A percentile compares a stretch with the other conserved stretches of the same genome.
These are phyloP conservation scores for Rachycentron canadum DNA, from an alignment of 2,797 vertebrate genomes.

Conservation along the genomic window DNA sequence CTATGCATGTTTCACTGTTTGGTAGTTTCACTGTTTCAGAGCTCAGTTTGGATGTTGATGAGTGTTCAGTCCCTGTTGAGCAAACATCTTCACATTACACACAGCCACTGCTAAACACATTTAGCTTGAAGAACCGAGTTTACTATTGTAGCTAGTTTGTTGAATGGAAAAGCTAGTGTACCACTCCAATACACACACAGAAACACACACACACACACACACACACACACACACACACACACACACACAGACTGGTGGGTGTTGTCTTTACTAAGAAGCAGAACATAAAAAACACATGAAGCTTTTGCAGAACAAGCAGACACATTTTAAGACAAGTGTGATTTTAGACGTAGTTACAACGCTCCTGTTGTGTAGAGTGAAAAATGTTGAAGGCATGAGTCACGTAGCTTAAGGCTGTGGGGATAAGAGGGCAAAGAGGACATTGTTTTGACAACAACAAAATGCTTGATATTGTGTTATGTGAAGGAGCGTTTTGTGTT, in stretches of 20 bases:
- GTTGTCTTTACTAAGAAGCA: slow-evolving; percentile 17
- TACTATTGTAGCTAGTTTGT: no score
- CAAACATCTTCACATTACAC: not conserved
- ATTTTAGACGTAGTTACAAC: not conserved
- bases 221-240: slow-evolving; percentile 1
- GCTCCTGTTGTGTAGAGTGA: slow-evolving; percentile 25
- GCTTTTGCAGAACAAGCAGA: slow-evolving; percentile 8
- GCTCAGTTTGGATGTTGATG: not conserved
- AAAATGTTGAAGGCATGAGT: slow-evolving; percentile 50
- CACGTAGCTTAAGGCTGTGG: slow-evolving; percentile 20
- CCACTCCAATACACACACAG: not conserved
- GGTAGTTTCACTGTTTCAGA: not conserved
- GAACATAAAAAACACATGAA: slow-evolving; percentile 12
- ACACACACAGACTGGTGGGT: not conserved
- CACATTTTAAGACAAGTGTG: slow-evolving; percentile 5
- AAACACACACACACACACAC: no score
- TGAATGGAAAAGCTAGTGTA: not conserved
- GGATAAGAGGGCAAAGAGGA: slow-evolving; percentile 22
- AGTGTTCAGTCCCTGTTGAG: not conserved
- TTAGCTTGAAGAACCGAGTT: not conserved
- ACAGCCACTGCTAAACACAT: not conserved
- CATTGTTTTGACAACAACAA: slow-evolving; percentile 29
- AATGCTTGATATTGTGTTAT: slow-evolving; percentile 44
- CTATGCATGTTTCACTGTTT: not conserved
- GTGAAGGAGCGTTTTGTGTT: slow-evolving; percentile 33